phyloP scores from a whole-genome alignment of 2,113 vertebrate species.

The Thamnaconus septentrionalis region DNA sequence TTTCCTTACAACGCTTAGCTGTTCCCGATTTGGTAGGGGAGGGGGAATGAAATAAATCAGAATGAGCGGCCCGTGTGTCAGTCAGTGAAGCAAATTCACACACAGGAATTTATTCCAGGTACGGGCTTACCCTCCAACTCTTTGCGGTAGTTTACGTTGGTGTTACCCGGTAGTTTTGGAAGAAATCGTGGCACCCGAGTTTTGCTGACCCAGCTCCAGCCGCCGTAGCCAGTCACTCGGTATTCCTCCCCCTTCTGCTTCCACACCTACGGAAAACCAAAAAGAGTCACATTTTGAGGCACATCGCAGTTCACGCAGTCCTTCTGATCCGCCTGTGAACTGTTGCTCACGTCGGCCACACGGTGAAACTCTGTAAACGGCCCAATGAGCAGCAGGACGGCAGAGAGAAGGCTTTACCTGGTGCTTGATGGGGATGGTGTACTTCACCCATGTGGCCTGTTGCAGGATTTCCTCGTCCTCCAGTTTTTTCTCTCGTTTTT shows the following conservation, averaged over 20 bases:
- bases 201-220: slow-evolving; percentile 98
- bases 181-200: slow-evolving; percentile 91
- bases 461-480: slow-evolving; percentile 95
- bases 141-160: slow-evolving; percentile 89
- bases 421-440: slow-evolving; percentile 94
- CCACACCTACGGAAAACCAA: slow-evolving; percentile 84
- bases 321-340: too few relatives aligned
- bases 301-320: background rate
- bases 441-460: slow-evolving; percentile 97
- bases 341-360: too few relatives aligned
- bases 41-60: background rate
- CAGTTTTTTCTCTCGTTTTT: slow-evolving; percentile 93
- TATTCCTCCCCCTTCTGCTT: slow-evolving; percentile 99
- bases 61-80: background rate
- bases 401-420: slow-evolving; percentile 75
- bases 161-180: slow-evolving; percentile 94
- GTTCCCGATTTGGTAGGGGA: background rate
- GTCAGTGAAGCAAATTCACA: background rate
- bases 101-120: background rate
- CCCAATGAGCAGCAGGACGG: background rate
- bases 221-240: slow-evolving; percentile 95
- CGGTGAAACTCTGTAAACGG: too few relatives aligned
- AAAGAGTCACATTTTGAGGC: background rate
- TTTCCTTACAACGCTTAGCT: slow-evolving; percentile 53
- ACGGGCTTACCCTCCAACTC: slow-evolving; percentile 53